Evolutionary conservation across 2,113 vertebrate species (phyloP), one percentile per base, ranked within the genome.

Genomic region (Noturus placidus): DNA sequence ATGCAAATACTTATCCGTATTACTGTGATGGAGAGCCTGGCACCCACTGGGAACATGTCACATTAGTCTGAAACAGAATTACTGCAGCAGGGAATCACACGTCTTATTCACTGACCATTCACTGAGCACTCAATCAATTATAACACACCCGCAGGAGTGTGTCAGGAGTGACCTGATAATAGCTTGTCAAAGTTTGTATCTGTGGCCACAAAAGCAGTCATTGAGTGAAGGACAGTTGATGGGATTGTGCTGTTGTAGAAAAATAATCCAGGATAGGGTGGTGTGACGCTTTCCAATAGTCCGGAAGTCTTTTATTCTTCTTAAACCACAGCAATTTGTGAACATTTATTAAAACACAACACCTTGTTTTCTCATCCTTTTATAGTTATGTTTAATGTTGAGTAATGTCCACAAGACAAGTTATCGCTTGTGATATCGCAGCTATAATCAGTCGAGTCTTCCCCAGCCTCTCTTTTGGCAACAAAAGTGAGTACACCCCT

Each of bases 81-180:
- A 63, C 84, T 35, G 42, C 84, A 67, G 56, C 67, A 86, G 82
- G 11, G 38, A 84, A 63, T 79, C 19, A 80, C 56, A 83, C 46
- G 5, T 52, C 33, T 25, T 25, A 82, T 67, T 79, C 77, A 72
- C 63, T 76, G 76, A 76, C 78, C 86, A 82, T 80, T 65, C 86
- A 85, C 57, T 56, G 76, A 42, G 74, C 84, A 50, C 30, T 83
- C 83, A 85, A 56, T 78, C 42, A 61, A 38, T 46, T 69, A 76
- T 46, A 77, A 70, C 88, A 67, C 46, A 67, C n/a, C 46, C 20
- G 54, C 80, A 89, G 69, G 52, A 82, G 59, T 63, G 59, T 63
- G 59, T 63, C 59, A 67, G 79, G 30, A 86, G 54, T 77, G 77
- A 59, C 33, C 74, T 83, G 22, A 65, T 77, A 70, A 65, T 63